These are phyloP conservation scores for Hyla sarda DNA, from an alignment of 2,113 vertebrate species.

Conservation along the genomic window DNA sequence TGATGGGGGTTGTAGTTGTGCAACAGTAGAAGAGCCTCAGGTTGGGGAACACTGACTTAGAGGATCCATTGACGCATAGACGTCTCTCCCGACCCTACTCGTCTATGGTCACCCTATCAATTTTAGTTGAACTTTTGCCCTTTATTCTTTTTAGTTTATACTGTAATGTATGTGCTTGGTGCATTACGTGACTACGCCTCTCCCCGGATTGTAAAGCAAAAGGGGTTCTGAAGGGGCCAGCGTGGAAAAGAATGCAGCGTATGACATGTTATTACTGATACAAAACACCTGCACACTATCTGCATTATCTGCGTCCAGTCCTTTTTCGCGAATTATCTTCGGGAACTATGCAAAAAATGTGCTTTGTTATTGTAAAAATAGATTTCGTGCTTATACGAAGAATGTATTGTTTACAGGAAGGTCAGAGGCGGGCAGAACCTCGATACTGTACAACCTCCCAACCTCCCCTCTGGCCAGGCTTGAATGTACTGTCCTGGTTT, in stretches of 20 bases:
- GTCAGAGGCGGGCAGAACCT: slow-evolving; percentile 24
- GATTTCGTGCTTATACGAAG: neutral
- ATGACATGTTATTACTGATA: slow-evolving; percentile 40
- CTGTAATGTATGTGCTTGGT: neutral
- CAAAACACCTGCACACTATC: slow-evolving; percentile 52
- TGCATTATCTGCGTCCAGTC: slow-evolving; percentile 32
- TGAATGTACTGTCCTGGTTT: neutral
- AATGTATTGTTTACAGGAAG: slow-evolving; percentile 36
- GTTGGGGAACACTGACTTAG: too few species aligned
- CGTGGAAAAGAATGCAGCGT: slow-evolving; percentile 8
- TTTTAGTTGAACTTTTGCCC: too few species aligned
- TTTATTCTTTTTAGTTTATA: too few species aligned
- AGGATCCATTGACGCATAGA: too few species aligned
- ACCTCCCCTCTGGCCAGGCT: neutral
- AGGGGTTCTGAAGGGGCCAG: neutral
- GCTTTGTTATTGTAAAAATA: slow-evolving; percentile 54
- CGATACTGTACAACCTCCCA: neutral
- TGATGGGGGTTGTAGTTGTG: too few species aligned
- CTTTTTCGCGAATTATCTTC: slow-evolving; percentile 25
- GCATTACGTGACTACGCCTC: neutral
- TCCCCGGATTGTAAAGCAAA: neutral
- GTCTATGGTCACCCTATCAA: neutral
- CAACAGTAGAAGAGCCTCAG: too few species aligned
- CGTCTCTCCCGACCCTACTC: too few species aligned
- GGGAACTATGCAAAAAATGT: slow-evolving; percentile 51